Percentiles rank a stretch among this genome's conserved stretches.
These are phyloP conservation scores for Leucoptera coffeella DNA, from an alignment of 2,888 invertebrate genomes.

Conservation along the genomic window DNA sequence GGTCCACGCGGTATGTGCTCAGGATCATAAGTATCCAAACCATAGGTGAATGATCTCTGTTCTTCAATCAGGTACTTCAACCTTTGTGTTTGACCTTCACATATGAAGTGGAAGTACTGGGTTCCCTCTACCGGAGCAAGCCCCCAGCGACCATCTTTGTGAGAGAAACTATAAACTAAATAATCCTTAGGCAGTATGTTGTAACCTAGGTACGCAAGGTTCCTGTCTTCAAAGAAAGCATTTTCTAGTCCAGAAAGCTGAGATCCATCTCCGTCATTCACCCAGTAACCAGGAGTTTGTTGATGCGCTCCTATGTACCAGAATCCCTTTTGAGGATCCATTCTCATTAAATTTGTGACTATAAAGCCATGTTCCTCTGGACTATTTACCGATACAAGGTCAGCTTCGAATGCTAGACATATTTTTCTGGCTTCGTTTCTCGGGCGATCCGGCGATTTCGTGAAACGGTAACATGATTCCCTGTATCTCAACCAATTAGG, in stretches of 20 bases:
- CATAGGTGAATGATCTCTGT: slow-evolving; percentile 79
- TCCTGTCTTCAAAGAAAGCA: slow-evolving; percentile 66
- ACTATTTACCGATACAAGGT: slow-evolving; percentile 72
- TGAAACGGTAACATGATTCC: slow-evolving; percentile 83
- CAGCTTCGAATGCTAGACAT: slow-evolving; percentile 78
- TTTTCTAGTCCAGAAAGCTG: slow-evolving; percentile 73
- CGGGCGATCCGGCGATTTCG: slow-evolving; percentile 76
- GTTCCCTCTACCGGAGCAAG: slow-evolving; percentile 73
- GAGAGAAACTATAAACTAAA: slow-evolving; percentile 73
- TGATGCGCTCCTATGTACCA: slow-evolving; percentile 85
- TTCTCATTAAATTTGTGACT: slow-evolving; percentile 68
- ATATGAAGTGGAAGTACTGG: slow-evolving; percentile 75
- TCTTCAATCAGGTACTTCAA: slow-evolving; percentile 66
- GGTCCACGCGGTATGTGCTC: slow-evolving; percentile 82
- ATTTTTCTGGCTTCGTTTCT: slow-evolving; percentile 77
- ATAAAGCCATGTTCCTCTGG: slow-evolving; percentile 86
- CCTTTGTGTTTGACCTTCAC: slow-evolving; percentile 75
- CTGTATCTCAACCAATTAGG: slow-evolving; percentile 80
- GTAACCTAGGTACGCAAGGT: slow-evolving; percentile 25
- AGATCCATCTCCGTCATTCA: slow-evolving; percentile 77
- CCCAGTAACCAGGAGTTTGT: slow-evolving; percentile 69
- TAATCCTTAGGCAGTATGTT: slow-evolving; percentile 62
- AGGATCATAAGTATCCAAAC: slow-evolving; percentile 74
- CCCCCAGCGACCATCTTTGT: slow-evolving; percentile 73
- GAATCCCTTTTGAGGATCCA: slow-evolving; percentile 78